Evolutionary conservation across 1,140 invertebrate species (phyloP).

Genomic region (Varroa destructor): DNA sequence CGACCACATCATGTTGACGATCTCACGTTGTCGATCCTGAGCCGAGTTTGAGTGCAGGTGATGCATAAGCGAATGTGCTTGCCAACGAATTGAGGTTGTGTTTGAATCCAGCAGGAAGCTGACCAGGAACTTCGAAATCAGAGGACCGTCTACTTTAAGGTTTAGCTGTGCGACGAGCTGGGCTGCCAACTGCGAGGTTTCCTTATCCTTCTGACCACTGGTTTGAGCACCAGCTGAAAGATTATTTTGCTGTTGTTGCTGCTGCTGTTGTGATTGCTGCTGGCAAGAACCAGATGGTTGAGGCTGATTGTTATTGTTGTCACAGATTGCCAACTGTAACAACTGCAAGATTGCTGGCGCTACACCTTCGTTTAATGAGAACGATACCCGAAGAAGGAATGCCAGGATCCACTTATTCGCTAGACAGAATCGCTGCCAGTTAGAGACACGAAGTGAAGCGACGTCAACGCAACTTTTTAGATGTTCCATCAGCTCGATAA

Average conservation of each 20-base stretch:
- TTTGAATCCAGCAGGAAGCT: slow-evolving; percentile 87
- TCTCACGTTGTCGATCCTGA: slow-evolving; percentile 55
- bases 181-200: slow-evolving; percentile 53
- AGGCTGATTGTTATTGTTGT: slow-evolving; percentile 36
- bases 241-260: slow-evolving; percentile 40
- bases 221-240: slow-evolving; percentile 32
- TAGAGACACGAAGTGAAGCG: slow-evolving; percentile 70
- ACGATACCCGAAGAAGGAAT: slow-evolving; percentile 63
- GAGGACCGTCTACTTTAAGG: slow-evolving; percentile 51
- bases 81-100: slow-evolving; percentile 79
- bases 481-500: slow-evolving; percentile 85
- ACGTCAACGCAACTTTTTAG: slow-evolving; percentile 85
- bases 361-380: slow-evolving; percentile 78
- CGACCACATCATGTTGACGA: slow-evolving; percentile 72
- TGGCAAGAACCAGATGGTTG: slow-evolving; percentile 30
- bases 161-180: slow-evolving; percentile 58
- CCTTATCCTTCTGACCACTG: slow-evolving; percentile 52
- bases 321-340: slow-evolving; percentile 69
- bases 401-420: slow-evolving; percentile 54
- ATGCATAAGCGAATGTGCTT: slow-evolving; percentile 74
- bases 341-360: slow-evolving; percentile 77
- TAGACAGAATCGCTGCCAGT: slow-evolving; percentile 85
- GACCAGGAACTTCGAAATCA: slow-evolving; percentile 64
- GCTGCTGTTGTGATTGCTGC: slow-evolving; percentile 36
- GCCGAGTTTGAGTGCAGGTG: slow-evolving; percentile 69